Conservation (phyloP, 2,797 vertebrate genomes). For the Psittacula derbiana region DNA sequence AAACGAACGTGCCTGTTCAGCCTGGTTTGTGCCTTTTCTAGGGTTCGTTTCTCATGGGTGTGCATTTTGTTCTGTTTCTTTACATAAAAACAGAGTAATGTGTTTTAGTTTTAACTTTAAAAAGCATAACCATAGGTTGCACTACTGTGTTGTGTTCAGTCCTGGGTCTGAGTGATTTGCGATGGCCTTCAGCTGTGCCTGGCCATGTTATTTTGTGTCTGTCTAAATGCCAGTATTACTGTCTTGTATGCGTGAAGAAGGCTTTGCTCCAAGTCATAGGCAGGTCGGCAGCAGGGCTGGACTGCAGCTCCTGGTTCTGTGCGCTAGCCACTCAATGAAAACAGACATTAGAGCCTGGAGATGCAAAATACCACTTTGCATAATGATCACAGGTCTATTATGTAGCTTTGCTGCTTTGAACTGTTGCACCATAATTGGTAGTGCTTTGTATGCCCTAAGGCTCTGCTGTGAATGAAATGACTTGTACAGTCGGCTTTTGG, state of each 20-base stretch:
- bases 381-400: neutral
- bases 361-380: neutral
- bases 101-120: neutral
- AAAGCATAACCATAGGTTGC: neutral
- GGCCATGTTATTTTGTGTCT: neutral
- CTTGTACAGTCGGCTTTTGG: neutral
- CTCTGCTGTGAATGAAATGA: neutral
- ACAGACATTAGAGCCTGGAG: neutral
- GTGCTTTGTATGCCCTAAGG: neutral
- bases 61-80: neutral
- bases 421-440: neutral
- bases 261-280: neutral
- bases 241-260: neutral
- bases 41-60: neutral
- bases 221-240: neutral
- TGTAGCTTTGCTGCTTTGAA: neutral
- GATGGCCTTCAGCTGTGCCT: neutral
- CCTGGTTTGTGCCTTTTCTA: neutral
- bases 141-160: neutral
- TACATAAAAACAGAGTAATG: neutral
- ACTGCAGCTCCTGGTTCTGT: neutral
- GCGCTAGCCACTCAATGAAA: neutral
- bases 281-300: accelerated
- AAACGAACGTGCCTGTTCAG: neutral
- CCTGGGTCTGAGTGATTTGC: neutral